Evolutionary conservation across 2,797 vertebrate genomes (phyloP).

Genomic region (Petrocephalus sullivani): DNA sequence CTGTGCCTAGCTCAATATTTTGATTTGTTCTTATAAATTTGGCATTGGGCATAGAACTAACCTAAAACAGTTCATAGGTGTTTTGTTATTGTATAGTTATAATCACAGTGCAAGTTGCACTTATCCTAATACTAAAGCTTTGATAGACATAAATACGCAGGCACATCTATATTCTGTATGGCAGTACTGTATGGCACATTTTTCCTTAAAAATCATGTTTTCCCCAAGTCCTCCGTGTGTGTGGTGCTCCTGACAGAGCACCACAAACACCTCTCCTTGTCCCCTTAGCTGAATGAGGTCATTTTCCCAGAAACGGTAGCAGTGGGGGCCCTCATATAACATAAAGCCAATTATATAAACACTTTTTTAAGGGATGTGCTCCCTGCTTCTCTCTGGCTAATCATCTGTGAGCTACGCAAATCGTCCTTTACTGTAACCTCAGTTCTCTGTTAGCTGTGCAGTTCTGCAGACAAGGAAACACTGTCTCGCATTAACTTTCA

Average conservation of each 20-base stretch:
- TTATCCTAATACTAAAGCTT: not conserved
- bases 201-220: not conserved
- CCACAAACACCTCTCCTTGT: not conserved
- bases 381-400: not conserved
- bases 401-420: slow-evolving; percentile 1
- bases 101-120: not conserved
- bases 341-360: slow-evolving; percentile 7
- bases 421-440: not conserved
- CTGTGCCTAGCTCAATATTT: not conserved
- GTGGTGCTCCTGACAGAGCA: not conserved
- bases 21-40: not conserved
- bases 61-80: not conserved
- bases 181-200: not conserved
- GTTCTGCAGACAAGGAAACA: not conserved
- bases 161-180: not conserved
- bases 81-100: not conserved
- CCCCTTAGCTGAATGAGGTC: not conserved
- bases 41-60: not conserved
- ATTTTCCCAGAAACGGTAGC: not conserved
- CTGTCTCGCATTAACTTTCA: not conserved
- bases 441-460: not conserved
- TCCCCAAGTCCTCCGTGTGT: no score
- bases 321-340: not conserved
- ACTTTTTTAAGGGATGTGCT: not conserved
- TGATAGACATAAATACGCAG: not conserved